These are phyloP conservation scores for Magallana nippona DNA, from an alignment of 2,888 invertebrate genomes.

Conservation along the genomic window DNA sequence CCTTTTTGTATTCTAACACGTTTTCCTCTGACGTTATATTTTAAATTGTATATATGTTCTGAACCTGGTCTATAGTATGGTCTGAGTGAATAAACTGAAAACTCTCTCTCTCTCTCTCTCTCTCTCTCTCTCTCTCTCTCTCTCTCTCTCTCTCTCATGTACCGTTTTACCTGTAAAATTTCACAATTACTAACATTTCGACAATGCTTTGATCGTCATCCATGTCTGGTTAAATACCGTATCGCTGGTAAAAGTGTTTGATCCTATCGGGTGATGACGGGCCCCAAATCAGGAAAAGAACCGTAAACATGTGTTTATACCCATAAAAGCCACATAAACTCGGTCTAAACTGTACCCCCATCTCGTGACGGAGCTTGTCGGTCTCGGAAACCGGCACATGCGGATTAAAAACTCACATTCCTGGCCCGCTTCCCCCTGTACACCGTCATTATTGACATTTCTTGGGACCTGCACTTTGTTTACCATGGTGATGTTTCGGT, in stretches of 20 bases:
- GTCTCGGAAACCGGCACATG: slow-evolving; percentile 17
- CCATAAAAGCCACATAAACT: slow-evolving; percentile 23
- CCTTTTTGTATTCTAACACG: too few species aligned
- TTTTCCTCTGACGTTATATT: too few species aligned
- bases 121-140: slow-evolving; percentile 41
- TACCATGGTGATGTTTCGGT: slow-evolving; percentile 15
- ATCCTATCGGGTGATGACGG: slow-evolving; percentile 30
- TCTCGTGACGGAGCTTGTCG: slow-evolving; percentile 29
- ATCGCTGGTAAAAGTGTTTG: slow-evolving; percentile 30
- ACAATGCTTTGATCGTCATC: slow-evolving; percentile 23
- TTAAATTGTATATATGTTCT: too few species aligned
- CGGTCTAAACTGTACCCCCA: slow-evolving; percentile 32
- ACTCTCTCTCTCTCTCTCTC: too few species aligned
- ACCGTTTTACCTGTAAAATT: slow-evolving; percentile 30
- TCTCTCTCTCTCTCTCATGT: slow-evolving; percentile 37
- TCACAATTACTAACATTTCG: slow-evolving; percentile 33
- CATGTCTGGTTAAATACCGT: slow-evolving; percentile 20
- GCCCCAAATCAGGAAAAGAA: slow-evolving; percentile 15
- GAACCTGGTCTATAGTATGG: too few species aligned
- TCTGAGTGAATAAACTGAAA: too few species aligned
- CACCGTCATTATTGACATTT: background rate
- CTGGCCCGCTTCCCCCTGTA: background rate
- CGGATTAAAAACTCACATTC: slow-evolving; percentile 33
- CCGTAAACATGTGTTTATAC: slow-evolving; percentile 35
- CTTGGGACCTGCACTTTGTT: slow-evolving; percentile 8